Evolutionary conservation across 2,113 vertebrate species (phyloP).

Genomic region (Passer montanus): DNA sequence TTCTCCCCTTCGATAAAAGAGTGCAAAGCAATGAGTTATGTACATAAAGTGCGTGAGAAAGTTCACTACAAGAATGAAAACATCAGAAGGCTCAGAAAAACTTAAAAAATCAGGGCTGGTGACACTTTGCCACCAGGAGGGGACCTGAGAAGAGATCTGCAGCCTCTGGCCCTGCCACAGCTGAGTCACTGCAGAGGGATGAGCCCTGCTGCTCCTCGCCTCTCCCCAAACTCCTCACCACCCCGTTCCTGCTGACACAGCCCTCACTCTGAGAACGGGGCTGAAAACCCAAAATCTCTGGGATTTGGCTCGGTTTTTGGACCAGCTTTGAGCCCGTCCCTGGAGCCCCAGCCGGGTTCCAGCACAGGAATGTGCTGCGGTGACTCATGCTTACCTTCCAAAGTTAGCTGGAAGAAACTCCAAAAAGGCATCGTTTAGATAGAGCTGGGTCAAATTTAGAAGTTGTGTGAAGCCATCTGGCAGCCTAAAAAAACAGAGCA

Average conservation of each 20-base stretch:
- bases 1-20: no score
- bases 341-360: not conserved
- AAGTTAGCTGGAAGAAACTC: constrained; percentile 99
- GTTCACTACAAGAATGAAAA: no score
- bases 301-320: rapidly evolving
- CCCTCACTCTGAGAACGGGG: not conserved
- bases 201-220: not conserved
- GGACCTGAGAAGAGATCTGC: not conserved
- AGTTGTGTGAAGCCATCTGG: constrained; percentile 99
- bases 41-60: no score
- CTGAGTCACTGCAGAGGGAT: not conserved
- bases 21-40: no score
- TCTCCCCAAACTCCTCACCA: not conserved
- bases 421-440: constrained; percentile 99
- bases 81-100: no score
- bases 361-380: not conserved
- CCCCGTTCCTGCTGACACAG: not conserved
- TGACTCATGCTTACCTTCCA: constrained; percentile 89
- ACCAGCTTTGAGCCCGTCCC: not conserved
- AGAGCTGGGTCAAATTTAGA: constrained; percentile 98
- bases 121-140: not conserved
- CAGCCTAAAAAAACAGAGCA: constrained; percentile 81
- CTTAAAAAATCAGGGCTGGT: no score
- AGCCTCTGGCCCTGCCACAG: not conserved
- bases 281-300: not conserved